Base-by-base conservation (phyloP, 2,797 vertebrate species). In the Sebastes minor region DNA sequence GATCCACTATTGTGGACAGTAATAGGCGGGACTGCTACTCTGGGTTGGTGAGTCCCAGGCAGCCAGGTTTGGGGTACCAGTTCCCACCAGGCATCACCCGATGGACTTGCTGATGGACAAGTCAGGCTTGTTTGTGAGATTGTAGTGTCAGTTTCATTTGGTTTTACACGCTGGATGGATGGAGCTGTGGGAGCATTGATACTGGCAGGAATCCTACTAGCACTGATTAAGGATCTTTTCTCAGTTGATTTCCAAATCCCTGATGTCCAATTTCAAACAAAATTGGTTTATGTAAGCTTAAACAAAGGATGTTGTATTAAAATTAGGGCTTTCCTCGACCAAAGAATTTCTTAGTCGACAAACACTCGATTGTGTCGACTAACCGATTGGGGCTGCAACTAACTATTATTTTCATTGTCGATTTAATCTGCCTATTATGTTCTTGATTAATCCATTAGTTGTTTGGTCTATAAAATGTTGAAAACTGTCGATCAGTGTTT, bases 81-180 rank as follows among this genome's bases (percentile, higher is more conserved):
- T 71, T 75, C 69, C 32, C 60, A 75, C 11, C 20, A 56, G 57
- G 66, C 27, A 52, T 74, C 32, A 83, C 79, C 70, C 20, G 2
- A 14, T 72, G 64, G 74, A 83, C 64, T 33, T 59, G 53, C 20
- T 83, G 86, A 73, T 78, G 46, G 79, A 84, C 84, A 85, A 74
- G 76, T 80, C 76, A 6, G 63, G 76, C 76, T 80, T 78, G 68
- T 75, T 89, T 63, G 64, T 68, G 35, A 81, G 76, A 80, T 81
- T 64, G 42, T 81, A 49, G 30, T 84, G 83, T 87, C 80, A 74
- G 78, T 87, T 82, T 81, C 49, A 67, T 71, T 86, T 82, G 74
- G 42, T 76, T 81, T 88, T 83, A 67, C 12, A 22, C 25, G 1
- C 56, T 66, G 49, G 59, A 78, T 82, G 33, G 72, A 77, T 77